Conservation (phyloP, 2,888 invertebrate species). For the Myopa tessellatipennis region DNA sequence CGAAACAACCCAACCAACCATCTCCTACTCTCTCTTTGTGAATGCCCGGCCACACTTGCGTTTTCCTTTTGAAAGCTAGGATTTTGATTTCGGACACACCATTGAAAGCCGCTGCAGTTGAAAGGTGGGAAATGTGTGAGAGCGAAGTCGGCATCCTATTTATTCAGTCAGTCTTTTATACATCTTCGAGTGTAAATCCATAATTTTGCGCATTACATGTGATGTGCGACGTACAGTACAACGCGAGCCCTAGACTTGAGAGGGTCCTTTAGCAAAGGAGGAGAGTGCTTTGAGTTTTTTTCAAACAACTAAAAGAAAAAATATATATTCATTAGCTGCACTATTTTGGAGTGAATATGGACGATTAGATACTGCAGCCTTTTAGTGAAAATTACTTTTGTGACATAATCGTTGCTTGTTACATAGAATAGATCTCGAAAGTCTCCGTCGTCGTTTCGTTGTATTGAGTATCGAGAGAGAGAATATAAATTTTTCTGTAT, state of each 20-base stretch:
- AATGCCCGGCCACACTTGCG: constrained; percentile 26
- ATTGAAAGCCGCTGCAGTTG: constrained; percentile 32
- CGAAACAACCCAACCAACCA: neutral
- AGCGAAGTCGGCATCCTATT: constrained; percentile 44
- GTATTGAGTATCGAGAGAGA: neutral
- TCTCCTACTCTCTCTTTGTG: constrained; percentile 36
- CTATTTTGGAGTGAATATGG: too few relatives aligned
- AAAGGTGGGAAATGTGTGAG: constrained; percentile 42
- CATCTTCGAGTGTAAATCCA: constrained; percentile 51
- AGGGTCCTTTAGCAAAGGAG: constrained; percentile 58
- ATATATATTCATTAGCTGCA: neutral
- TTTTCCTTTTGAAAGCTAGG: constrained; percentile 2
- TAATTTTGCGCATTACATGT: constrained; percentile 62
- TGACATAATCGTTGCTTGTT: constrained; percentile 14
- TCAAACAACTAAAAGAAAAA: constrained; percentile 23
- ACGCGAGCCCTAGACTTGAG: constrained; percentile 69
- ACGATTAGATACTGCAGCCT: too few relatives aligned
- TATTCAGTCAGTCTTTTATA: constrained; percentile 33
- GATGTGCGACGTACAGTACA: constrained; percentile 57
- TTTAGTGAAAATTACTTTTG: constrained; percentile 10
- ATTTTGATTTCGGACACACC: constrained; percentile 18
- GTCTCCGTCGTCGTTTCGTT: constrained; percentile 2
- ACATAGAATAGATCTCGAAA: neutral
- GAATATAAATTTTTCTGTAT: constrained; percentile 44
- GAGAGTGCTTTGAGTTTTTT: constrained; percentile 29